A percentile compares a stretch with the other conserved stretches of the same genome.
Evolutionary conservation across 2,888 invertebrate genomes (phyloP).

Genomic region (Sturmia bella): DNA sequence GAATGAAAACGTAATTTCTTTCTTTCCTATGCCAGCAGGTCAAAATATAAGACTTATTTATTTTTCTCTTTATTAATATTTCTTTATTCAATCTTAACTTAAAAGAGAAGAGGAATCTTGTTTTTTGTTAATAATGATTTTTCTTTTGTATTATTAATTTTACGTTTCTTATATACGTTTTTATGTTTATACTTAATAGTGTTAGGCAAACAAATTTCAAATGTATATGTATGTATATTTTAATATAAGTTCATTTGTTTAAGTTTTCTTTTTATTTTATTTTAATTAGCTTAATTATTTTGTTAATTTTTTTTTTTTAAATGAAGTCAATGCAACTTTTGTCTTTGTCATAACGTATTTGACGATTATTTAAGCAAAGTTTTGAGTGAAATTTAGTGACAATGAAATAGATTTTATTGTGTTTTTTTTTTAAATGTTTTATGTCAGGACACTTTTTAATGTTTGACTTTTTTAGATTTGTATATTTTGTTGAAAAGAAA

Average conservation of each 20-base stretch:
- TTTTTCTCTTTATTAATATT: conserved; percentile 56
- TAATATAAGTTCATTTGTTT: conserved; percentile 55
- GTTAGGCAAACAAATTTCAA: conserved; percentile 66
- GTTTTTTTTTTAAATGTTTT: conserved; percentile 12
- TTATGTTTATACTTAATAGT: conserved; percentile 41
- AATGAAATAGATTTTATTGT: conserved; percentile 34
- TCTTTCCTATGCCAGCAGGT: too few relatives aligned
- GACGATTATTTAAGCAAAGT: conserved; percentile 43
- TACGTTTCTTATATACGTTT: conserved; percentile 34
- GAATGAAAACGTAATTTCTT: too few relatives aligned
- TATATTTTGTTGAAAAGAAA: too few relatives aligned
- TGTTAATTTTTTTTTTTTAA: conserved; percentile 45
- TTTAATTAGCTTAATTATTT: conserved; percentile 47
- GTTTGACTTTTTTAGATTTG: background rate
- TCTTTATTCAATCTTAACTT: conserved; percentile 55
- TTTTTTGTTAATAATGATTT: conserved; percentile 25
- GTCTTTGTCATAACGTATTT: conserved; percentile 11
- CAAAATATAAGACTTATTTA: too few relatives aligned
- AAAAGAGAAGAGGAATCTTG: conserved; percentile 63
- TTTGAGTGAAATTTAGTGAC: conserved; percentile 34
- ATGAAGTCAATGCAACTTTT: conserved; percentile 40
- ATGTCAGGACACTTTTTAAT: conserved; percentile 2
- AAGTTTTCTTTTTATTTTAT: conserved; percentile 10
- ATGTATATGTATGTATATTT: conserved; percentile 38
- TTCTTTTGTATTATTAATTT: conserved; percentile 32